Conservation (phyloP, 1,140 invertebrate species). For the Philopotamus ludificatus region DNA sequence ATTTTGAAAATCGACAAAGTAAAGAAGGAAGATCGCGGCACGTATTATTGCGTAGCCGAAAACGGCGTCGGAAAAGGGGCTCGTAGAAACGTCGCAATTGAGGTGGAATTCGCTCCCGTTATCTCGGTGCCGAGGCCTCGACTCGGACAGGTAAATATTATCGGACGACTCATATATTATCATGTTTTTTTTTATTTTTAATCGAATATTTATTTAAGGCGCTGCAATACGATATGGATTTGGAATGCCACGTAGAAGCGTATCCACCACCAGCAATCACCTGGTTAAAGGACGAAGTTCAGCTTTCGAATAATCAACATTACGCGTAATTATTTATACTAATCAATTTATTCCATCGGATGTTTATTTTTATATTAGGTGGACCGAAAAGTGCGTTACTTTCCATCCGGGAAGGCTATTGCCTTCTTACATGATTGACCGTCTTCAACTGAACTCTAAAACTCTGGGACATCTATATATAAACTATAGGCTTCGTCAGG, state of each 20-base stretch:
- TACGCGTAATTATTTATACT: constrained; percentile 60
- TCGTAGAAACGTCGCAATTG: constrained; percentile 81
- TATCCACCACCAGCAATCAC: constrained; percentile 86
- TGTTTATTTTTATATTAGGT: not conserved
- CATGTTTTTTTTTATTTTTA: not conserved
- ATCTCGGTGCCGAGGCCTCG: constrained; percentile 78
- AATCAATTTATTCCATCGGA: not conserved
- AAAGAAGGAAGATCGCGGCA: constrained; percentile 86
- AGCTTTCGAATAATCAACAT: constrained; percentile 85
- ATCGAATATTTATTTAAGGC: constrained; percentile 59
- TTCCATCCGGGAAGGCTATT: no score
- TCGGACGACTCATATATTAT: constrained; percentile 2
- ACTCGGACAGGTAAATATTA: constrained; percentile 59
- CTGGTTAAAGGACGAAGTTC: constrained; percentile 81
- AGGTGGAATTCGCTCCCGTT: constrained; percentile 85
- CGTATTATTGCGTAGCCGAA: constrained; percentile 92
- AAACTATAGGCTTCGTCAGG: no score
- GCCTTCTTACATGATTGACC: no score
- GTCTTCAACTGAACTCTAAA: no score
- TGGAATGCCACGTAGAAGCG: constrained; percentile 89
- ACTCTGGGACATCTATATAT: no score
- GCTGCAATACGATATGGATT: constrained; percentile 87
- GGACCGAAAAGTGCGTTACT: no score
- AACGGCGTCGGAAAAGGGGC: constrained; percentile 85
- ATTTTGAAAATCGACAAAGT: constrained; percentile 76